These are phyloP conservation scores for Actinopyga echinites DNA, from an alignment of 53 echinoderm and acorn worm species.

Conservation along the genomic window DNA sequence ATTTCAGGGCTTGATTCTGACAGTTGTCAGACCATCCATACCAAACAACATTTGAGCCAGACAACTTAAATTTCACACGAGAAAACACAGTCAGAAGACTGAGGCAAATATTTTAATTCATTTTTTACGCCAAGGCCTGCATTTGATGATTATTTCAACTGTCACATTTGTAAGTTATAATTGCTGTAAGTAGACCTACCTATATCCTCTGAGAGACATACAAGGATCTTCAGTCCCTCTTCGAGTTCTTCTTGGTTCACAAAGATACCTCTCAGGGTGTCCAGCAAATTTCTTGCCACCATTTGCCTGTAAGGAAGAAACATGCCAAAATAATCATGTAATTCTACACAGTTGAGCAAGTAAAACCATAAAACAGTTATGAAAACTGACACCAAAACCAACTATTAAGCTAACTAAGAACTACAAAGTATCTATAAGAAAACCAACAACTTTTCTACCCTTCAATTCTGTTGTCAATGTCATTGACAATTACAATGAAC, in stretches of 20 bases:
- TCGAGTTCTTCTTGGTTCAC: constrained; percentile 82
- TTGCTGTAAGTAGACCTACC: constrained; percentile 55
- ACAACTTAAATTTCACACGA: background rate
- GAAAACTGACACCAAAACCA: background rate
- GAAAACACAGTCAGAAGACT: background rate
- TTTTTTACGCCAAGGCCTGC: background rate
- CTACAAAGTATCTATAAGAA: no score
- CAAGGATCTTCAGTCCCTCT: constrained; percentile 77
- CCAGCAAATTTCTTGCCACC: constrained; percentile 88
- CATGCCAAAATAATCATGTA: background rate
- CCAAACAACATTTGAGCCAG: no score
- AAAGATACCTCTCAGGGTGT: constrained; percentile 78
- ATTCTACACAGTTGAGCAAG: background rate
- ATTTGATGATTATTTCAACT: background rate
- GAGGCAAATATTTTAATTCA: background rate
- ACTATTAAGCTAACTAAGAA: no score
- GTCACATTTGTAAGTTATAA: background rate
- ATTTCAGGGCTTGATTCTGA: no score
- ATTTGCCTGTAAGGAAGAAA: constrained; percentile 76
- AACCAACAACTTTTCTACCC: no score
- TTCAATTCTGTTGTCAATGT: no score
- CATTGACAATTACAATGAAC: no score
- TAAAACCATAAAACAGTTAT: background rate
- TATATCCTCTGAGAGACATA: constrained; percentile 89
- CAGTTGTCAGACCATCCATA: no score